Base-by-base conservation (phyloP, 37 sponge, comb jelly and placozoan species). In the Petrosia ficiformis region DNA sequence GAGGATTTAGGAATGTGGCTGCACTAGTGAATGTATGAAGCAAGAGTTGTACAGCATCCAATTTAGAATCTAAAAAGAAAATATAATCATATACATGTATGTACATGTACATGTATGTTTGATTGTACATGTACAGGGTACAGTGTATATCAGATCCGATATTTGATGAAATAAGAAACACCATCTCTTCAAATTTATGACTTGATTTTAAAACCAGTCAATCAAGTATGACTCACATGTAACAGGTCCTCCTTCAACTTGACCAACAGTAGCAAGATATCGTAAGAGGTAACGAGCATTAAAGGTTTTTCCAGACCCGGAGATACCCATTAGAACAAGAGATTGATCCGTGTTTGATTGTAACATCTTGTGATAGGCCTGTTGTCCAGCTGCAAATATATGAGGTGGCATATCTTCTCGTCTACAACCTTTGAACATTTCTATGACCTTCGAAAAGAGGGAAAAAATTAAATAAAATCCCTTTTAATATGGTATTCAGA, bases 391-490 rank as follows among this genome's bases (percentile, higher is more conserved):
- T 37, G 97, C 88, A 83, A 91, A 98, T 54, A 95, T 84, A 77
- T 98, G 99, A 22, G 96, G 96, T 2, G 95, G 95, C 95, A 95
- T 95, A 70, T 95, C 95, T 74, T 90, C 95, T 21, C 86, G 54
- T 2, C 93, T 78, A 69, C 95, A 83, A 25, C 95, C 95, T 25
- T 79, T 68, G 78, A 95, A 95, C 95, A 95, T 90, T 65, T 87
- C 91, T 38, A 88, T 83, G 54, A 93, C 87, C 92, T 91, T 65
- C 25, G 56, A 54, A 68, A 40, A 38, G 3, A 42, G 6, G 54
- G 16, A 42, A 8, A 42, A 4, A 6, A 32, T 5, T 39, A 24
- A 25, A 65, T 11, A 65, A 65, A 54, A 54, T 54, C 21, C 21
- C 21, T 54, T n/a, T n/a, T n/a, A n/a, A n/a, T 54, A 21, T 54